These are phyloP conservation scores for Cylas formicarius DNA, from an alignment of 1,140 invertebrate species.

Conservation along the genomic window DNA sequence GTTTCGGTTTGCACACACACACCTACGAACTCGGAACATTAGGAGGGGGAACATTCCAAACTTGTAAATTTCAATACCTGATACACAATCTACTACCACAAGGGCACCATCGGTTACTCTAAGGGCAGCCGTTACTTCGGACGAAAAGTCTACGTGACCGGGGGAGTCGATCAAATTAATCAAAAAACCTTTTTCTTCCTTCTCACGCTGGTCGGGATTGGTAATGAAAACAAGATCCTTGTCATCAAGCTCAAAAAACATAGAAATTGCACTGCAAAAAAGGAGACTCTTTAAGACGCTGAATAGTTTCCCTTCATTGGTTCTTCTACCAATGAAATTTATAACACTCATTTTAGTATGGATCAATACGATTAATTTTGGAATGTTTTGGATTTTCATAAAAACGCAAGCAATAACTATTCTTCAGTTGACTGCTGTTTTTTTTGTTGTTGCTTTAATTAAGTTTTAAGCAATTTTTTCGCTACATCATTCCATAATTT, in stretches of 20 bases:
- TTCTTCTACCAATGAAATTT: too few species aligned
- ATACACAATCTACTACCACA: conserved; percentile 99
- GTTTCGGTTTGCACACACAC: conserved; percentile 99
- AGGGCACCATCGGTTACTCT: conserved; percentile 98
- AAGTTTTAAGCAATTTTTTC: too few species aligned
- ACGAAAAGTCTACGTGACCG: conserved; percentile 99
- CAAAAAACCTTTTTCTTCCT: conserved; percentile 90
- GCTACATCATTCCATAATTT: too few species aligned
- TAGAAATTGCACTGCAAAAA: conserved; percentile 82
- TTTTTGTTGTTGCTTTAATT: too few species aligned
- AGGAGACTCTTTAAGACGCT: conserved; percentile 11
- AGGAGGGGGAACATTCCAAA: conserved; percentile 7
- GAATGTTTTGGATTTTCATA: too few species aligned
- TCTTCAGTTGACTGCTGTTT: too few species aligned
- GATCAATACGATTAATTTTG: too few species aligned
- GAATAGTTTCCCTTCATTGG: too few species aligned
- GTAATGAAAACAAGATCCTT: conserved; percentile 90
- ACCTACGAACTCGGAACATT: conserved; percentile 69
- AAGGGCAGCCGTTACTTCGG: conserved; percentile 96
- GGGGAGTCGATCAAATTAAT: conserved; percentile 99
- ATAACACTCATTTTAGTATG: too few species aligned
- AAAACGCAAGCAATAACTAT: too few species aligned
- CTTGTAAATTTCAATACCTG: conserved; percentile 68
- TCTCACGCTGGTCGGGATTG: conserved; percentile 79
- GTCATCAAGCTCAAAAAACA: conserved; percentile 93